Evolutionary conservation across 2,888 invertebrate genomes (phyloP).

Genomic region (Athetis lepigone): DNA sequence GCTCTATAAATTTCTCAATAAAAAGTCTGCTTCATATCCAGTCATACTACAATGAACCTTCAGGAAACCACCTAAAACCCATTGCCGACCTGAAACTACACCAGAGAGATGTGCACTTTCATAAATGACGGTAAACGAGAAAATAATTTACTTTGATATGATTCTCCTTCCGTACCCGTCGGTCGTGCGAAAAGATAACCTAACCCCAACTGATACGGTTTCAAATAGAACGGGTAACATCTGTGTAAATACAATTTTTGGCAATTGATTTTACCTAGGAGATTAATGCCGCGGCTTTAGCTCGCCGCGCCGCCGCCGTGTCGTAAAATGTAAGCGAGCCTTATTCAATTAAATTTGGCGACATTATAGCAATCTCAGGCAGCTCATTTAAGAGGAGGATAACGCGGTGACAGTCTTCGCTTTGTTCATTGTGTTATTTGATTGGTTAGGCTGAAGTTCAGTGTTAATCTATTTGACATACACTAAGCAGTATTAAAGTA

Average conservation of each 20-base stretch:
- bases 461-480: conserved; percentile 55
- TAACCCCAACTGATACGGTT: conserved; percentile 73
- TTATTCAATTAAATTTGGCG: conserved; percentile 89
- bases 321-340: conserved; percentile 89
- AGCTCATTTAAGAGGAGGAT: conserved; percentile 82
- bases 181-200: conserved; percentile 73
- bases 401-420: conserved; percentile 75
- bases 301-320: conserved; percentile 76
- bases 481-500: conserved; percentile 47
- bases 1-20: conserved; percentile 87
- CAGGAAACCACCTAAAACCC: conserved; percentile 69
- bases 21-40: conserved; percentile 74
- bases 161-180: conserved; percentile 76
- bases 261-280: conserved; percentile 87
- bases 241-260: conserved; percentile 84
- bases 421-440: conserved; percentile 77
- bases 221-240: conserved; percentile 65
- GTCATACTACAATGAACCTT: conserved; percentile 80
- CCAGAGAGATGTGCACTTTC: conserved; percentile 81
- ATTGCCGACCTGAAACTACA: conserved; percentile 64
- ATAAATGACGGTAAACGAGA: conserved; percentile 81
- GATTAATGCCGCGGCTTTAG: conserved; percentile 87
- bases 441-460: conserved; percentile 67
- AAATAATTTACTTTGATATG: conserved; percentile 88
- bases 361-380: conserved; percentile 88